A percentile compares a stretch with the other conserved stretches of the same genome.
Conservation (phyloP, 2,888 invertebrate genomes). For the Pammene fasciana region DNA sequence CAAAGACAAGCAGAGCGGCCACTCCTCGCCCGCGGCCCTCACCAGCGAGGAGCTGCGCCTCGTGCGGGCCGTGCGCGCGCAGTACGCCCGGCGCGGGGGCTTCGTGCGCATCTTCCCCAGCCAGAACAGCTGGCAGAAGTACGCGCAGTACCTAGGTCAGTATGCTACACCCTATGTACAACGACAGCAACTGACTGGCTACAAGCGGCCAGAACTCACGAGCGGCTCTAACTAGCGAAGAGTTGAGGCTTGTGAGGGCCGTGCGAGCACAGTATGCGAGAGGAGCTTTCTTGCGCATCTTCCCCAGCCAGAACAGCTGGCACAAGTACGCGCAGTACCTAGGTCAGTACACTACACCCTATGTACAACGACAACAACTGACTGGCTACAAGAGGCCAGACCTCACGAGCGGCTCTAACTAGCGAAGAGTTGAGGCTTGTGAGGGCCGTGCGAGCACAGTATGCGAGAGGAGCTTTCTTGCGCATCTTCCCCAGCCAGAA, state of each 20-base stretch:
- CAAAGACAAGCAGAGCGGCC: constrained; percentile 59
- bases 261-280: constrained; percentile 91
- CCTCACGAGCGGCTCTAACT: constrained; percentile 74
- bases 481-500: constrained; percentile 95
- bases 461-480: constrained; percentile 93
- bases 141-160: constrained; percentile 89
- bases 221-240: constrained; percentile 87
- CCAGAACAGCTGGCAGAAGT: constrained; percentile 93
- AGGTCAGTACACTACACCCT: constrained; percentile 68
- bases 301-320: constrained; percentile 95
- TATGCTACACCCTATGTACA: neutral
- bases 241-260: constrained; percentile 88
- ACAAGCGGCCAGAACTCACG: constrained; percentile 41
- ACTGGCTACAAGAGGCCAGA: constrained; percentile 24
- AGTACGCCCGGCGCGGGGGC: constrained; percentile 92
- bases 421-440: constrained; percentile 91
- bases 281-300: constrained; percentile 95
- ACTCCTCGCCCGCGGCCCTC: constrained; percentile 63
- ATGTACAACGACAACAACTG: neutral
- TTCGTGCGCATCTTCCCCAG: constrained; percentile 96
- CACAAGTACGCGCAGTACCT: constrained; percentile 90
- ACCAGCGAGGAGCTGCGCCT: constrained; percentile 91
- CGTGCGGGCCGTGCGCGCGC: constrained; percentile 88
- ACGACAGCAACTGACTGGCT: too few relatives aligned
- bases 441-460: constrained; percentile 89